Conservation (phyloP, 2,113 vertebrate species). For the Phylloscopus trochiloides region DNA sequence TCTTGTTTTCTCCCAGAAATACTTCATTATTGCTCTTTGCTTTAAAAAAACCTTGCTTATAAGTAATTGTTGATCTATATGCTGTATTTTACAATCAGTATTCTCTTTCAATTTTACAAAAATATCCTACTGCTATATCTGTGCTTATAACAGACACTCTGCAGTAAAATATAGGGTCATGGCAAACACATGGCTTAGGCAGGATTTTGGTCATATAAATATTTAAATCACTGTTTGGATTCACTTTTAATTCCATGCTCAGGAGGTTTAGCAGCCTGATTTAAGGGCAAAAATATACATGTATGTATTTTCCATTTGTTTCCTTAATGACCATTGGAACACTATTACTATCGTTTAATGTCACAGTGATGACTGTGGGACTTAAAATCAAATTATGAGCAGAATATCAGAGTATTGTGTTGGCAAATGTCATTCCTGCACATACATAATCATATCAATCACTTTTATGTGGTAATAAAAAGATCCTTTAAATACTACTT, state of each 20-base stretch:
- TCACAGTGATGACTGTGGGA: not conserved
- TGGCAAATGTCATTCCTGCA: not conserved
- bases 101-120: not conserved
- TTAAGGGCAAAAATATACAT: not conserved
- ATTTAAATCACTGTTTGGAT: not conserved
- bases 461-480: not conserved
- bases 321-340: not conserved
- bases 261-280: not conserved
- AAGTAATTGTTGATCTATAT: not conserved
- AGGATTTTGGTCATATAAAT: not conserved
- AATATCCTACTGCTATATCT: not conserved
- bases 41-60: not conserved
- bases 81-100: not conserved
- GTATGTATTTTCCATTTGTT: not conserved
- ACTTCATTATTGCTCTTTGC: not conserved
- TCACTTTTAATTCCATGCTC: not conserved
- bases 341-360: not conserved
- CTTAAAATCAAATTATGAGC: not conserved
- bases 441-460: not conserved
- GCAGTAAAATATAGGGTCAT: not conserved
- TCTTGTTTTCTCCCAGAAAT: not conserved
- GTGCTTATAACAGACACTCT: not conserved
- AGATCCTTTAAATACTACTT: not conserved
- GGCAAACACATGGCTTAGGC: not conserved
- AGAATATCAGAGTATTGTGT: not conserved